phyloP scores from a whole-genome alignment of 1,140 invertebrate genomes.

The Tetraneura akinire region DNA sequence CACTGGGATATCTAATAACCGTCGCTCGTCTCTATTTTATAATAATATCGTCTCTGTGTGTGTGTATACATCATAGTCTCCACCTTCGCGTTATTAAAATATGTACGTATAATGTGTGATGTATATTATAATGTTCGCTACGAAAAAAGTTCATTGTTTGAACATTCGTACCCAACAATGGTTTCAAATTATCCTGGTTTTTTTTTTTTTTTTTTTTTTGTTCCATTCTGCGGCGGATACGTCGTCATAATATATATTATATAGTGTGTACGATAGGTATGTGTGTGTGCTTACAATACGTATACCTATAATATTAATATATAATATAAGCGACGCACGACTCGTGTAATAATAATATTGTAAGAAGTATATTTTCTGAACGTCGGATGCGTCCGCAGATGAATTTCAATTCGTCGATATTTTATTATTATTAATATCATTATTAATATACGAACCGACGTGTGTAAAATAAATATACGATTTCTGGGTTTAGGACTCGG shows the following conservation, averaged over 20 bases:
- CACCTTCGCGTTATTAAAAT: neutral
- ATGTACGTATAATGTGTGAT: neutral
- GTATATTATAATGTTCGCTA: too few relatives aligned
- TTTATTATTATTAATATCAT: too few relatives aligned
- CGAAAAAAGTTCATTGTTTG: conserved; percentile 46
- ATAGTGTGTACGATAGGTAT: too few relatives aligned
- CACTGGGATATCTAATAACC: conserved; percentile 39
- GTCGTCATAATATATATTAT: neutral
- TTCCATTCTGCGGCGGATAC: neutral
- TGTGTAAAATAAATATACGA: neutral
- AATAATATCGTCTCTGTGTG: neutral
- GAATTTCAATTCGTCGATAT: conserved; percentile 1
- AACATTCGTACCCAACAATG: conserved; percentile 38
- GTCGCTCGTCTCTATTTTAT: conserved; percentile 13
- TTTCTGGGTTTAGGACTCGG: too few relatives aligned
- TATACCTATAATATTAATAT: neutral
- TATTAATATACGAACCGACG: neutral
- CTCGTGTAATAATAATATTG: neutral
- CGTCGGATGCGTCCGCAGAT: neutral
- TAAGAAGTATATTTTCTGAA: neutral
- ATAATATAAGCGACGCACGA: neutral
- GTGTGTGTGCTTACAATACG: too few relatives aligned
- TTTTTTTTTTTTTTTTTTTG: neutral
- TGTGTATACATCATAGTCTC: neutral
- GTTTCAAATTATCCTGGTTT: conserved; percentile 41